phyloP scores from a whole-genome alignment of 2,113 vertebrate species.

The Oriolus oriolus region DNA sequence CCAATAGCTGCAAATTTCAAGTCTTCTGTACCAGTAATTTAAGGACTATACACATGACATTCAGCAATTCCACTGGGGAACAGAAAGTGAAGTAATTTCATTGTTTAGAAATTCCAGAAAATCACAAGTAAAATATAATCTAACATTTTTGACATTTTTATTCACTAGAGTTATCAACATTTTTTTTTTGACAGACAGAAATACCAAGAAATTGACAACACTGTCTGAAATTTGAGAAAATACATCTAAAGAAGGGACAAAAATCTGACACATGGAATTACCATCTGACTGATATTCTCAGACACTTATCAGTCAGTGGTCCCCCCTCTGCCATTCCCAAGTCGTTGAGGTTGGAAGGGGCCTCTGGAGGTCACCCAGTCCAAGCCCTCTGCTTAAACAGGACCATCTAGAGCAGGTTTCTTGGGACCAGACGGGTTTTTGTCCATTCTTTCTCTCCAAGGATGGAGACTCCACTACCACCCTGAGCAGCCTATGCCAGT shows the following conservation, averaged over 20 bases:
- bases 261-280: not conserved
- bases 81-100: not conserved
- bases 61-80: not conserved
- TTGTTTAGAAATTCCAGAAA: not conserved
- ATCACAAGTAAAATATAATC: not conserved
- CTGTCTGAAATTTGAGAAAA: not conserved
- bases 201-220: not conserved
- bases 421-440: not conserved
- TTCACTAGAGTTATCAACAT: not conserved
- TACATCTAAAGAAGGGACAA: not conserved
- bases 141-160: not conserved
- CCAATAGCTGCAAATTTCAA: not conserved
- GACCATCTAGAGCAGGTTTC: not conserved
- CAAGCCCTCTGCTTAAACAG: not conserved
- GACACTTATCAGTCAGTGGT: not conserved
- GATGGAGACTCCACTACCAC: not conserved
- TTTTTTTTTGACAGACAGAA: not conserved
- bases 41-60: not conserved
- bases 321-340: rapidly evolving
- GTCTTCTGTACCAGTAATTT: not conserved
- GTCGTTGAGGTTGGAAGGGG: not conserved
- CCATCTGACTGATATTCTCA: not conserved
- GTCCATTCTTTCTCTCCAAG: not conserved
- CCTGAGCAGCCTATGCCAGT: not conserved
- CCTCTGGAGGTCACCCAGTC: rapidly evolving